These are phyloP conservation scores for Parapristionchus giblindavisi DNA, from an alignment of 2,888 invertebrate genomes.

Conservation along the genomic window DNA sequence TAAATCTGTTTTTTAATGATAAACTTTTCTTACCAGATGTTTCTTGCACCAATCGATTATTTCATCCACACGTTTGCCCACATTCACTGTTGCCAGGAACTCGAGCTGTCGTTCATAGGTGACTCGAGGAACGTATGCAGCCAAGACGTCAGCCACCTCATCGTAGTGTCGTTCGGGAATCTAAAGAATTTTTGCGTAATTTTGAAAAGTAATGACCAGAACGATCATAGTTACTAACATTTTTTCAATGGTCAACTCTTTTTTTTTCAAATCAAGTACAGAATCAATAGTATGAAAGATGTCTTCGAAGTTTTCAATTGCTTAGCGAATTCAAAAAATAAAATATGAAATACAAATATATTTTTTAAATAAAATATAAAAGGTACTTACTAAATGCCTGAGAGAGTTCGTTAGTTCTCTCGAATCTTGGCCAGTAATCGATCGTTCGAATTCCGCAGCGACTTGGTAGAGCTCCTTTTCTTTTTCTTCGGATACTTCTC, in stretches of 20 bases:
- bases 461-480: slow-evolving; percentile 15
- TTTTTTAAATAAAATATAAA: neutral
- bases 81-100: slow-evolving; percentile 49
- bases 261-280: too few species aligned
- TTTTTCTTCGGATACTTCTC: slow-evolving; percentile 16
- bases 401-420: neutral
- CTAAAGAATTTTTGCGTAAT: neutral
- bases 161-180: slow-evolving; percentile 31
- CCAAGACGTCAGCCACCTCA: slow-evolving; percentile 18
- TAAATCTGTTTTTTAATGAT: too few species aligned
- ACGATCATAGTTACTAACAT: too few species aligned
- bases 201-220: too few species aligned
- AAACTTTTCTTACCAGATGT: slow-evolving; percentile 11
- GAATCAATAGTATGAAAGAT: too few species aligned
- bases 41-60: slow-evolving; percentile 50
- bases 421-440: slow-evolving; percentile 3
- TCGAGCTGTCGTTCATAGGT: slow-evolving; percentile 49
- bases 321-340: too few species aligned
- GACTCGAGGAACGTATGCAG: slow-evolving; percentile 30
- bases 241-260: too few species aligned
- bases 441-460: neutral
- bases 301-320: too few species aligned
- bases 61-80: slow-evolving; percentile 48
- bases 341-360: neutral
- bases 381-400: slow-evolving; percentile 12